Evolutionary conservation across 2,888 invertebrate genomes (phyloP).

Genomic region (Spatulosminthurus flaviceps): DNA sequence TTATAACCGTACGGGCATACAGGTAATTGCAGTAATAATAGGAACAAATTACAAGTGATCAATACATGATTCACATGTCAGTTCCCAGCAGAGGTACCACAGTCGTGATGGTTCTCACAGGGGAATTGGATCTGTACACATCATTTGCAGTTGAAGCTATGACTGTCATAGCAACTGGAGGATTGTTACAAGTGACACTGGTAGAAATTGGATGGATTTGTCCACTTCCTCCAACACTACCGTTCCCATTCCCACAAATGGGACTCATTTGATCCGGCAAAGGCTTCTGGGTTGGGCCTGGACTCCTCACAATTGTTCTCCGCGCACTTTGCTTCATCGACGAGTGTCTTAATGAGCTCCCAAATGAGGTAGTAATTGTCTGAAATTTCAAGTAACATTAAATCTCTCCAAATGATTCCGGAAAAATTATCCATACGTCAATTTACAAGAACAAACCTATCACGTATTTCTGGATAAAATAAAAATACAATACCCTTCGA

Average conservation of each 20-base stretch:
- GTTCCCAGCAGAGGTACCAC: neutral
- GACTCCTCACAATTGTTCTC: neutral
- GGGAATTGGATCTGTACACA: neutral
- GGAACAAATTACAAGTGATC: neutral
- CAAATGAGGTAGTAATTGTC: conserved; percentile 50
- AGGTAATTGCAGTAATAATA: neutral
- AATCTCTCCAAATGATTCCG: too few species aligned
- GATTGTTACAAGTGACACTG: neutral
- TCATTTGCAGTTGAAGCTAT: neutral
- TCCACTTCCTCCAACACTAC: conserved; percentile 27
- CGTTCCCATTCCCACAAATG: conserved; percentile 13
- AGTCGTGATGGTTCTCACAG: conserved; percentile 1
- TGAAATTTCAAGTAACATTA: too few species aligned
- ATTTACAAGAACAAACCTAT: neutral
- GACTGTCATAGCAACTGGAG: conserved; percentile 6
- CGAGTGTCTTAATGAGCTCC: conserved; percentile 40
- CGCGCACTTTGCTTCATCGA: conserved; percentile 34
- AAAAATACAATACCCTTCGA: conserved; percentile 49
- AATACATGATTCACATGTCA: neutral
- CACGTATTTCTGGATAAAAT: neutral
- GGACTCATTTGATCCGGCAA: neutral
- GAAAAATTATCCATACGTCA: too few species aligned
- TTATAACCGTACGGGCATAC: too few species aligned
- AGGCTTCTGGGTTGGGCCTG: conserved; percentile 8
- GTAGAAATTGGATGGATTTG: conserved; percentile 37